phyloP scores from a whole-genome alignment of 2,113 vertebrate genomes.

The Larimichthys polyactis region DNA sequence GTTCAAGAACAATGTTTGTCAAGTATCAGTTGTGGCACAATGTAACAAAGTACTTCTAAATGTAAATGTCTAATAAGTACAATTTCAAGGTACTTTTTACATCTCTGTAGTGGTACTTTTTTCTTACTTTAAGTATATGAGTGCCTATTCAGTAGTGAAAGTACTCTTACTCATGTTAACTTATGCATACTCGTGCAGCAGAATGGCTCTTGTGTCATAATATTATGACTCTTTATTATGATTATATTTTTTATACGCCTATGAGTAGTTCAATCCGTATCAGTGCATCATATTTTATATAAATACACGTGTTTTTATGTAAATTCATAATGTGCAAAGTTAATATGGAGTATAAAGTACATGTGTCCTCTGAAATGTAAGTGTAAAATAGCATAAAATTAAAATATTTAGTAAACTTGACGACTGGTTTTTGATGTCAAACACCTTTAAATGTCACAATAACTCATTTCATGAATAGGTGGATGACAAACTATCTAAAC shows the following conservation, averaged over 20 bases:
- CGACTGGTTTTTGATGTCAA: slow-evolving; percentile 1
- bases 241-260: not conserved
- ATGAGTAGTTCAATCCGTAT: not conserved
- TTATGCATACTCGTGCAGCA: too few species aligned
- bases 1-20: not conserved
- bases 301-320: not conserved
- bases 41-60: not conserved
- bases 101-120: not conserved
- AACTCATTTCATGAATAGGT: not conserved
- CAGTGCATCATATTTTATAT: too few species aligned
- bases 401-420: not conserved
- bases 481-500: not conserved
- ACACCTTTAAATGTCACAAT: not conserved
- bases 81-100: not conserved
- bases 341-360: not conserved
- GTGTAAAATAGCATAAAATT: not conserved
- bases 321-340: not conserved
- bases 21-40: not conserved
- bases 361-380: not conserved
- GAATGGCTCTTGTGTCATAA: too few species aligned
- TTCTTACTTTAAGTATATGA: not conserved
- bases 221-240: too few species aligned
- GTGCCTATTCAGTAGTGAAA: too few species aligned
- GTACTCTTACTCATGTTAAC: too few species aligned
- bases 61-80: not conserved